Base-by-base conservation (phyloP, 2,888 invertebrate species). In the Auanema freiburgensis region DNA sequence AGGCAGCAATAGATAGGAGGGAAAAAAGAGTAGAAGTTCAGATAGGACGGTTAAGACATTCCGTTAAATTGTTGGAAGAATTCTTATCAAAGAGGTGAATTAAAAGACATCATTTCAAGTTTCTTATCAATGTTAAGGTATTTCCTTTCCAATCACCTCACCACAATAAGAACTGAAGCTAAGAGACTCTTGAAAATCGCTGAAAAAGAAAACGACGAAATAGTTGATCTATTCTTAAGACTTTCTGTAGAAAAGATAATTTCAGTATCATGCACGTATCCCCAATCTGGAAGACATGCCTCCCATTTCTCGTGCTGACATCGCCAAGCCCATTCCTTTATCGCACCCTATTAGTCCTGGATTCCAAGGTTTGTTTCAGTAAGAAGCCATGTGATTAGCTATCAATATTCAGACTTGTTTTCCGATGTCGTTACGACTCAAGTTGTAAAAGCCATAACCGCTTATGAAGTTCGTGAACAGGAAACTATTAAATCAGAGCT, bases 401-500 rank as follows among this genome's bases (percentile, higher is more conserved):
- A 2, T 8, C 55, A 4, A 25, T 5, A 4, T 25, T 57, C 81
- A 88, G 96, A 97, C 85, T 87, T 95, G 80, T 97, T 98, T 87
- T 89, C 87, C 66, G 89, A 89, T 65, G 88, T 99, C 80, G 90
- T 95, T 56, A 97, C 98, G 23, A 90, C 95, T 57, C 89, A 90
- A 51, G 90, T 97, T 62, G 93, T 93, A 85, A 91, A 92, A 85
- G 94, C 96, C 21, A 85, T 95, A 82, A 89, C 90, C 59, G 90
- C 91, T 5, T 91, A 91, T 81, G 92, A 92, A 57, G 89, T 91
- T 72, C 89, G 94, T 44, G 91, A 92, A 85, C 88, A 89, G 66
- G 96, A 94, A 83, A 88, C 93, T 66, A 91, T 93, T 11, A 91
- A 91, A 84, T 86, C 87, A 6, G 94, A 96, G n/a, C n/a, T n/a